Percentiles rank a stretch among this genome's conserved stretches.
phyloP scores from a whole-genome alignment of 1,140 invertebrate genomes.

The Drosophila mojavensis region DNA sequence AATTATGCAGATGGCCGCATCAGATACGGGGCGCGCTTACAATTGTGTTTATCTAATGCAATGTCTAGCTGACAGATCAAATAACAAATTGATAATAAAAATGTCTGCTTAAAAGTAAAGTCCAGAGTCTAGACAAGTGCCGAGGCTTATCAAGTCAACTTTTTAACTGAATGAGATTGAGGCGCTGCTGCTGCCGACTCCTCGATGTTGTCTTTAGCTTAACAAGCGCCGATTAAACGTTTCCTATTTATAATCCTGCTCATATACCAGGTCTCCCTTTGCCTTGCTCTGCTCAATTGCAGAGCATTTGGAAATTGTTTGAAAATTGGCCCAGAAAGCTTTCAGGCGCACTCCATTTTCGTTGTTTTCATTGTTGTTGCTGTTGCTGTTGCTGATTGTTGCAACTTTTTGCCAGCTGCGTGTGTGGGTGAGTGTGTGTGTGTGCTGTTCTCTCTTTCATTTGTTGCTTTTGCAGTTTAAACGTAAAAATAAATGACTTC shows the following conservation, averaged over 20 bases:
- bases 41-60: conserved; percentile 1
- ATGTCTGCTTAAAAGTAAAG: not conserved
- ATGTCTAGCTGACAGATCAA: not conserved
- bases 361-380: conserved; percentile 49
- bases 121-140: too few relatives aligned
- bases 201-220: too few relatives aligned
- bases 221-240: too few relatives aligned
- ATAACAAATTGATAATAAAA: conserved; percentile 4
- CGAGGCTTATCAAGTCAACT: not conserved
- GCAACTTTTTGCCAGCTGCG: conserved; percentile 32
- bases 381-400: conserved; percentile 51
- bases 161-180: not conserved
- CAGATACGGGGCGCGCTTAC: not conserved
- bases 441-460: conserved; percentile 42
- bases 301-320: conserved; percentile 19
- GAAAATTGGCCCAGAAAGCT: conserved; percentile 28
- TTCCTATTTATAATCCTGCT: too few relatives aligned
- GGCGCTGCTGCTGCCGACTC: too few relatives aligned
- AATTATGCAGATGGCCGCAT: conserved; percentile 52
- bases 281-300: not conserved
- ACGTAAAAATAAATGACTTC: conserved; percentile 81
- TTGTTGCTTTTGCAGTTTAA: conserved; percentile 71
- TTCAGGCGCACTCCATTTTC: conserved; percentile 22
- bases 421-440: conserved; percentile 18
- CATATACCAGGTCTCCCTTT: too few relatives aligned